Evolutionary conservation across 2,888 invertebrate species (phyloP).

Genomic region (Copidosoma aretas): DNA sequence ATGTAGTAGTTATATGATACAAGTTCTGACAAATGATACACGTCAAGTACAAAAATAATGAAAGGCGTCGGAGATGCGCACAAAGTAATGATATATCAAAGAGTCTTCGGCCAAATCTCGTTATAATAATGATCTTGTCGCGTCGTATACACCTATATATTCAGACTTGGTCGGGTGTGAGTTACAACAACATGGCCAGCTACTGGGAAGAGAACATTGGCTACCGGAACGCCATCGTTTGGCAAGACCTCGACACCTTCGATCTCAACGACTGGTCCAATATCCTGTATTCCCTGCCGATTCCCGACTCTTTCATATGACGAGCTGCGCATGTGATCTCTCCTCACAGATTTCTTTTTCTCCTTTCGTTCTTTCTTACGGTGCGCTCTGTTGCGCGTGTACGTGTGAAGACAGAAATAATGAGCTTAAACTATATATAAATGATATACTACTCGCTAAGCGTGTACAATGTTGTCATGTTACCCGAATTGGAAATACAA

Average conservation of each 20-base stretch:
- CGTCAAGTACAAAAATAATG: slow-evolving; percentile 29
- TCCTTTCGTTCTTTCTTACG: too few species aligned
- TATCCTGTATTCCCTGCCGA: slow-evolving; percentile 48
- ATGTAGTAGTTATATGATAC: slow-evolving; percentile 39
- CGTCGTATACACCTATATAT: too few species aligned
- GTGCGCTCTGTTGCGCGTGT: too few species aligned
- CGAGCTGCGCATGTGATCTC: neutral
- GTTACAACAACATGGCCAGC: slow-evolving; percentile 42
- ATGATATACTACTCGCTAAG: too few species aligned
- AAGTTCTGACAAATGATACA: slow-evolving; percentile 29
- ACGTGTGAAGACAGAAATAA: too few species aligned
- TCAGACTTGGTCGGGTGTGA: slow-evolving; percentile 41
- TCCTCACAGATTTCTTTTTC: too few species aligned
- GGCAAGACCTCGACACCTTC: slow-evolving; percentile 50
- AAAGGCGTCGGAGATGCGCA: neutral
- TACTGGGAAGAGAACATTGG: slow-evolving; percentile 50
- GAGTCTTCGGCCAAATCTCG: neutral
- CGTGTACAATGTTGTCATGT: too few species aligned
- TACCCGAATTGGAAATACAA: too few species aligned
- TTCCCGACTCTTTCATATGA: slow-evolving; percentile 42
- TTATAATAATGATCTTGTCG: slow-evolving; percentile 13
- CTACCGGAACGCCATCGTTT: slow-evolving; percentile 39
- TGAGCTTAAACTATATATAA: too few species aligned
- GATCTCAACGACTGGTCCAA: slow-evolving; percentile 47
- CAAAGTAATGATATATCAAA: neutral